Evolutionary conservation across 2,797 vertebrate species (phyloP).

Genomic region (Glossophaga mutica): DNA sequence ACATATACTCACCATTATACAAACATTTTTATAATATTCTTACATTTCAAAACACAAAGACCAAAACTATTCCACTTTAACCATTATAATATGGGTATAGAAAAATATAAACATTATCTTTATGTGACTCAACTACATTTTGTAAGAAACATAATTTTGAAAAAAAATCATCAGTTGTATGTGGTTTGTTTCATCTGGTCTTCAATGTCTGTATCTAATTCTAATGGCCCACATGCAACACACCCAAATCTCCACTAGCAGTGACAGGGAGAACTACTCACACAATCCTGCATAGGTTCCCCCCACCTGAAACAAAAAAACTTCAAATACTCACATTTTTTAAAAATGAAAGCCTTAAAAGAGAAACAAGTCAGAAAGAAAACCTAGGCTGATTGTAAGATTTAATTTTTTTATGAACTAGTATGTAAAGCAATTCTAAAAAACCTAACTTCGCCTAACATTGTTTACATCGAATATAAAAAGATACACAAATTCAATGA

Average conservation of each 20-base stretch:
- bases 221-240: background rate
- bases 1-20: background rate
- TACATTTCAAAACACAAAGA: slow-evolving; percentile 27
- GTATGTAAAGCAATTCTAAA: background rate
- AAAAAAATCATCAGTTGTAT: slow-evolving; percentile 6
- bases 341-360: background rate
- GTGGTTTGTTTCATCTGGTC: background rate
- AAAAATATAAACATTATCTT: background rate
- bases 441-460: background rate
- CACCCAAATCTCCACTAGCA: background rate
- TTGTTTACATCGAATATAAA: background rate
- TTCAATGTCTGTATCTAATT: background rate
- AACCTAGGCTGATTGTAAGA: background rate
- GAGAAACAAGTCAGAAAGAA: background rate
- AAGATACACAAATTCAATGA: slow-evolving; percentile 21
- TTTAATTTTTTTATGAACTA: slow-evolving; percentile 4
- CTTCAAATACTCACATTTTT: background rate
- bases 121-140: background rate
- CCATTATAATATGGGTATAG: background rate
- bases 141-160: background rate
- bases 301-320: background rate
- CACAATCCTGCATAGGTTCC: background rate
- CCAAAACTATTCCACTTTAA: background rate
- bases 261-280: background rate
- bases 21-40: background rate